Conservation (phyloP, 2,888 invertebrate genomes). For the Tetranychus truncatus region DNA sequence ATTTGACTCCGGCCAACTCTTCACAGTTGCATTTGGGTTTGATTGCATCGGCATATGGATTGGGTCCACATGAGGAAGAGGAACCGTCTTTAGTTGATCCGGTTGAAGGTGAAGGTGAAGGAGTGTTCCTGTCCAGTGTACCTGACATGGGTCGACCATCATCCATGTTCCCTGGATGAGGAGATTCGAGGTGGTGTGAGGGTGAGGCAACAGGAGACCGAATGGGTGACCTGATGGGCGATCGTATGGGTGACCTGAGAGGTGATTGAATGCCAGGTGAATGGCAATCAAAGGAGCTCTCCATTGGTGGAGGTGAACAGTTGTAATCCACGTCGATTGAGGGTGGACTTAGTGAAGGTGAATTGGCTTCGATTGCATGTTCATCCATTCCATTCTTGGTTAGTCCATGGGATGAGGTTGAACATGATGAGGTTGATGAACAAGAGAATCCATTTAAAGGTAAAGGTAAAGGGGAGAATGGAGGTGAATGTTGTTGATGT, state of each 20-base stretch:
- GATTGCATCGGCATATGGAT: slow-evolving; percentile 15
- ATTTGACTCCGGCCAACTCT: slow-evolving; percentile 31
- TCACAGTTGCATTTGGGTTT: slow-evolving; percentile 28
- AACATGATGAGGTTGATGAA: not conserved
- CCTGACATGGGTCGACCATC: not conserved
- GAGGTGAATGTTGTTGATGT: not conserved
- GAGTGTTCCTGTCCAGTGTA: not conserved
- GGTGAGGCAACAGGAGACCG: not conserved
- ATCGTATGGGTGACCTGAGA: too few species aligned
- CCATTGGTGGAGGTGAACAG: not conserved
- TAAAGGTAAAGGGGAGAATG: not conserved
- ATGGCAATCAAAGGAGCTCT: not conserved
- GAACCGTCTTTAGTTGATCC: slow-evolving; percentile 12
- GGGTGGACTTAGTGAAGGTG: not conserved
- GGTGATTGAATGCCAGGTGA: not conserved
- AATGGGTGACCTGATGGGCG: not conserved
- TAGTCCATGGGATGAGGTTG: not conserved
- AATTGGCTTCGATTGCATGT: not conserved
- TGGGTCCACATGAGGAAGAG: not conserved
- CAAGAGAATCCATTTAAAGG: not conserved
- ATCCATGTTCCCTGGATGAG: not conserved
- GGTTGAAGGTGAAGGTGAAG: slow-evolving; percentile 8
- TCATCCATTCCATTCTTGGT: not conserved
- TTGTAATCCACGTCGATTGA: not conserved
- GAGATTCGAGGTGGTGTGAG: not conserved